A percentile compares a stretch with the other conserved stretches of the same genome.
phyloP scores from a whole-genome alignment of 2,113 vertebrate species.

The Trichomycterus rosablanca region DNA sequence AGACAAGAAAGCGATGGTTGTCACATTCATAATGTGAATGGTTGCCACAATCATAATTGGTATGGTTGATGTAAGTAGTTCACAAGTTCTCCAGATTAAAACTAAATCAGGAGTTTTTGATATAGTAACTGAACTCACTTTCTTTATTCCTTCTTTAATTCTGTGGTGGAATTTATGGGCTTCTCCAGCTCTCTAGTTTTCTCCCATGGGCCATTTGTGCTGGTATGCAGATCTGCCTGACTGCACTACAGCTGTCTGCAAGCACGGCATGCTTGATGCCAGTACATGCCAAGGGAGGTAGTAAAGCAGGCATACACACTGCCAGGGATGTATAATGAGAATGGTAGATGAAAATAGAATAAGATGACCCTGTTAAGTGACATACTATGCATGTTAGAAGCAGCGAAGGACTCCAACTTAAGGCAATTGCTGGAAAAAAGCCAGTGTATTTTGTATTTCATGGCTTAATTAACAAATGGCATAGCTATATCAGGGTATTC shows the following conservation, averaged over 20 bases:
- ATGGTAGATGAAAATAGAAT: slow-evolving; percentile 89
- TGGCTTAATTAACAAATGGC: neutral
- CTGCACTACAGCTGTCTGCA: slow-evolving; percentile 85
- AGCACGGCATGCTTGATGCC: slow-evolving; percentile 78
- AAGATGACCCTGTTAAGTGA: slow-evolving; percentile 35
- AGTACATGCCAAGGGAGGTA: slow-evolving; percentile 80
- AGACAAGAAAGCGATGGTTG: no score
- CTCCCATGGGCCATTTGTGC: slow-evolving; percentile 67
- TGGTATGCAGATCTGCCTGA: slow-evolving; percentile 78
- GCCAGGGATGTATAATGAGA: slow-evolving; percentile 78
- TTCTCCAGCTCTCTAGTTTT: slow-evolving; percentile 63
- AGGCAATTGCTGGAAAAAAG: slow-evolving; percentile 7
- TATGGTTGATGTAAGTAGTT: no score
- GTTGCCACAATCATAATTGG: no score
- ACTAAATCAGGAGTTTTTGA: no score
- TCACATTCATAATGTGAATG: no score
- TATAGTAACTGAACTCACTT: neutral
- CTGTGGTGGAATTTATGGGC: neutral
- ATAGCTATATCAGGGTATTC: slow-evolving; percentile 6
- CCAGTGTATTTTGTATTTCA: slow-evolving; percentile 11
- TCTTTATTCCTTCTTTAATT: neutral
- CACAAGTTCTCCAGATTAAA: no score
- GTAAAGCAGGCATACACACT: slow-evolving; percentile 80
- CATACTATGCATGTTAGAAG: slow-evolving; percentile 3
- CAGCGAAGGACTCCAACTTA: neutral